Base-by-base conservation (phyloP, 53 echinoderm and acorn worm species). In the Arbacia lixula region DNA sequence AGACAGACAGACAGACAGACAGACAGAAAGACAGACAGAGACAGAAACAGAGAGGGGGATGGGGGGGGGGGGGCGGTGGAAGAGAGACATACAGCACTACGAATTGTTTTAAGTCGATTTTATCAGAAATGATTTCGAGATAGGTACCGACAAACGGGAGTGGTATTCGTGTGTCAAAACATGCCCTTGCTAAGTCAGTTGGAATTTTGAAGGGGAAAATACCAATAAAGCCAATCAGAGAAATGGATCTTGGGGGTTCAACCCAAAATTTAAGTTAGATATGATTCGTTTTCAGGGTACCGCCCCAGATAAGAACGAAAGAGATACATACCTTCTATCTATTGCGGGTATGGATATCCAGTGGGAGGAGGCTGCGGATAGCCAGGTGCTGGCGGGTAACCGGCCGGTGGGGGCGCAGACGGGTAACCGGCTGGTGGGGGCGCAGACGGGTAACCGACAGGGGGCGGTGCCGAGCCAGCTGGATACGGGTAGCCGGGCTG, bases 361-460 rank as follows among this genome's bases (percentile, higher is more conserved):
- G 32, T n/a, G 3, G 75, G 50, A 21, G 68, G 71, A 2, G 46
- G 71, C 42, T 78, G 78, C 33, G 78, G 78, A 31, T 64, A 64
- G 9, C 64, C 33, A 19, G 64, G 9, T 29, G 64, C 4, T 64
- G 64, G 64, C 64, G 64, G 64, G 17, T 78, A 78, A 16, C 78
- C 78, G 20, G 39, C 2, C 16, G 76, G 34, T 51, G 75, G 75
- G 17, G 75, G 75, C 5, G 60, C 58, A 1, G 53, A 30, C 17
- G 55, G 76, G 55, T 76, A 76, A 21, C 56, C 36, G 22, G 9
- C 0, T 16, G 64, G 29, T 29, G 64, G 64, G 33, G 29, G 64
- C 1, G 78, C 36, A n/a, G 57, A 60, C 58, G 78, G 78, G 10
- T 78, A 78, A 14, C 54, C 74, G 74, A 34, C 16, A 4, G 74